Percentiles rank a stretch among this genome's conserved stretches.
Evolutionary conservation across 2,888 invertebrate genomes (phyloP).

Genomic region (Trypoxylon attenuatum): DNA sequence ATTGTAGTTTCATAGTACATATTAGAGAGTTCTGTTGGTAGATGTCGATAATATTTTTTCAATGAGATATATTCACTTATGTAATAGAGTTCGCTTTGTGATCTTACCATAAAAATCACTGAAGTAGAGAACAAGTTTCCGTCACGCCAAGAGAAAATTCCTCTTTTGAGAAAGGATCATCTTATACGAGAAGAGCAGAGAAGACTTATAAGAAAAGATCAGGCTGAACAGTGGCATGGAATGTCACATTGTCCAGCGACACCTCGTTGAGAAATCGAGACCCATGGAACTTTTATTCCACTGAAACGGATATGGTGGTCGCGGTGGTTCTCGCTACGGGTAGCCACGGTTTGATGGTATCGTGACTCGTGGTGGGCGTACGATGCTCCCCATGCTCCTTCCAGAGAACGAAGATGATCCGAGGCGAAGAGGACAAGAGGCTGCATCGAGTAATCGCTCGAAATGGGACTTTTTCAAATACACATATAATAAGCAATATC

Average conservation of each 20-base stretch:
- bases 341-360: slow-evolving; percentile 35
- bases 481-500: too few relatives aligned
- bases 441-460: too few relatives aligned
- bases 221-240: slow-evolving; percentile 5
- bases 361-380: slow-evolving; percentile 50
- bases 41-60: too few relatives aligned
- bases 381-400: slow-evolving; percentile 28
- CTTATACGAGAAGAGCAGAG: neutral
- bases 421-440: neutral
- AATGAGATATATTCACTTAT: too few relatives aligned
- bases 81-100: too few relatives aligned
- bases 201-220: neutral
- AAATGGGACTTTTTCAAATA: slow-evolving; percentile 32
- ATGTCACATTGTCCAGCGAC: slow-evolving; percentile 39
- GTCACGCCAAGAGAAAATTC: too few relatives aligned
- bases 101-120: too few relatives aligned
- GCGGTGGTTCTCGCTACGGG: slow-evolving; percentile 43
- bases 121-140: too few relatives aligned
- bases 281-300: slow-evolving; percentile 46
- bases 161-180: too few relatives aligned
- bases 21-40: too few relatives aligned
- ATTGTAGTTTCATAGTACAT: too few relatives aligned
- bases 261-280: slow-evolving; percentile 22
- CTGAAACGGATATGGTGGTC: slow-evolving; percentile 46
- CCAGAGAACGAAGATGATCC: too few relatives aligned